Base-by-base conservation (phyloP, 1,140 invertebrate species). In the Dendrolimus punctatus region DNA sequence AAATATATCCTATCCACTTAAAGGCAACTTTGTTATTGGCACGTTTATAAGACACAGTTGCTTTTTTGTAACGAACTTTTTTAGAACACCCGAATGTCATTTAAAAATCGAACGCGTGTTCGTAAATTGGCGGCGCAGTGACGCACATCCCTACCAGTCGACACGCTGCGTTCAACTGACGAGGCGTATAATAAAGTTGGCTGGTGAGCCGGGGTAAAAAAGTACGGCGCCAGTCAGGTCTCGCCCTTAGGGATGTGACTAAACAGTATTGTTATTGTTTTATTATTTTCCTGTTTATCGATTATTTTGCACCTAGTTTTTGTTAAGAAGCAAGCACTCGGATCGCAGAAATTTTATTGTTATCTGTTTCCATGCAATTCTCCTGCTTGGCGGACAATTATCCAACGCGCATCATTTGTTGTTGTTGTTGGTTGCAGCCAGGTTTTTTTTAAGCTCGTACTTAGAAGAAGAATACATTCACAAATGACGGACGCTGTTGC, bases 201-300 rank as follows among this genome's bases (percentile, higher is more conserved):
- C 58, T 56, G 57, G 63, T 64, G 62, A 62, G 66, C 64, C 71
- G 71, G 79, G 76, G 73, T 78, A 81, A 85, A 85, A 80, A 81
- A 80, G 76, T 59, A 62, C 78, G 81, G 81, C 81, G 81, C 81
- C 81, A 85, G 60, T 58, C 68, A 66, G 58, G 78, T 83, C 80
- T 78, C 73, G 81, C 80, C 82, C 80, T 77, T 83, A 85, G 82
- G 76, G 80, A 83, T 83, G 80, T 67, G 68, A 23, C 23, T 23
- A 23, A 23, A 23, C 23, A 23, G 23, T 23, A 23, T 23, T 23
- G 23, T 23, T 23, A 23, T 23, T 23, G 23, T 23, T 3, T 23
- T 23, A 23, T 23, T 23, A 23, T 23, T 23, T 23, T 23, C 23
- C 1, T 23, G 3, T 23, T 23, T 23, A 23, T 23, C 23, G 23